A percentile compares a stretch with the other conserved stretches of the same genome.
Conservation (phyloP, 2,113 vertebrate species). For the Lophius piscatorius region DNA sequence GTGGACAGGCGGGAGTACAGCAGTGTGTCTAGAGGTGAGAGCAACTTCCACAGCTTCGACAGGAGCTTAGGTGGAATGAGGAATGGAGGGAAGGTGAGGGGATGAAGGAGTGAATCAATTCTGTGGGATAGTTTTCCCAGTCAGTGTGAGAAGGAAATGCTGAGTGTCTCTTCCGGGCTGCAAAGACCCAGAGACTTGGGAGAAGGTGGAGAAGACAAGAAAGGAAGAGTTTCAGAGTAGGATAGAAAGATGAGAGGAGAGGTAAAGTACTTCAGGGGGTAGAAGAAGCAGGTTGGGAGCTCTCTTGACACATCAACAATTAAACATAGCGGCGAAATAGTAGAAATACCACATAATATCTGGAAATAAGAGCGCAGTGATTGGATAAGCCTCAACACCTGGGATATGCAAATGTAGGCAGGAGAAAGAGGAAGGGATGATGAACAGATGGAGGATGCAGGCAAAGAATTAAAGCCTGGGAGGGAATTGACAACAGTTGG, state of each 20-base stretch:
- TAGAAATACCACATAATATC: constrained; percentile 5
- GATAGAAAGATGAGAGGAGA: neutral
- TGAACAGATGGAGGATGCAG: constrained; percentile 1
- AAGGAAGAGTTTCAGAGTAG: constrained; percentile 1
- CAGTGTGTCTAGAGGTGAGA: constrained; percentile 16
- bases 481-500: constrained; percentile 17
- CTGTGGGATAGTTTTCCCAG: constrained; percentile 24
- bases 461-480: constrained; percentile 31
- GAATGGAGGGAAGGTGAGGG: constrained; percentile 12
- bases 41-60: constrained; percentile 27
- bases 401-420: constrained; percentile 48
- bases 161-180: constrained; percentile 14
- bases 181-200: constrained; percentile 20
- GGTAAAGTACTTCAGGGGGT: constrained; percentile 3
- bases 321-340: constrained; percentile 3
- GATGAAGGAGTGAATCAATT: constrained; percentile 23
- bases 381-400: constrained; percentile 25
- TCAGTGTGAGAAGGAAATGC: constrained; percentile 19
- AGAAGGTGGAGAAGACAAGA: constrained; percentile 11
- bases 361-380: neutral
- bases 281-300: constrained; percentile 1
- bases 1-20: constrained; percentile 40
- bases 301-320: constrained; percentile 33
- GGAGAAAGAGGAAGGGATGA: neutral
- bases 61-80: constrained; percentile 38